These are phyloP conservation scores for Bucco capensis DNA, from an alignment of 2,113 vertebrate species.

Conservation along the genomic window DNA sequence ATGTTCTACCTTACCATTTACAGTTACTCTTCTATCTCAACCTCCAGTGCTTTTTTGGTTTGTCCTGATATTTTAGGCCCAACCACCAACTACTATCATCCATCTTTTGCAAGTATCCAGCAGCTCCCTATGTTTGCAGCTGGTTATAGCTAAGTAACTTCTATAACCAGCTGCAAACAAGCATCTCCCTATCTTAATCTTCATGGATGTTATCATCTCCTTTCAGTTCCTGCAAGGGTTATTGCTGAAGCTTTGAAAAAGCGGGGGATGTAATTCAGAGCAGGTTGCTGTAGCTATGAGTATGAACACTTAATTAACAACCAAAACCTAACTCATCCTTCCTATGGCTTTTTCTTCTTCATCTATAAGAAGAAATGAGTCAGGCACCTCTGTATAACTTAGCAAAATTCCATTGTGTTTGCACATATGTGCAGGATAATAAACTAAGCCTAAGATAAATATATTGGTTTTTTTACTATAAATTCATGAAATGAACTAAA, in stretches of 20 bases:
- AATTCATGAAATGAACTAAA: not conserved
- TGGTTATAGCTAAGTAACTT: too few species aligned
- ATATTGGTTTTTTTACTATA: not conserved
- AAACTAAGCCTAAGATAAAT: not conserved
- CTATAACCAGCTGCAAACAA: constrained; percentile 9
- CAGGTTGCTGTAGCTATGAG: not conserved
- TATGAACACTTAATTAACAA: not conserved
- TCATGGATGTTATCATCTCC: not conserved
- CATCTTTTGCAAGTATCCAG: not conserved
- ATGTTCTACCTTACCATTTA: constrained; percentile 2
- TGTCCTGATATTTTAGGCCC: not conserved
- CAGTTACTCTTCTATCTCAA: not conserved
- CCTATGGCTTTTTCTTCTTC: not conserved
- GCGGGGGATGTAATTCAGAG: not conserved
- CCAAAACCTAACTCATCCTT: not conserved
- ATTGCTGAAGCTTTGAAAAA: not conserved
- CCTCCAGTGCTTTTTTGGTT: not conserved
- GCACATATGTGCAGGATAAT: not conserved
- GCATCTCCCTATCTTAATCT: not conserved
- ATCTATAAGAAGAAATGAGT: not conserved
- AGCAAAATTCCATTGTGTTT: not conserved
- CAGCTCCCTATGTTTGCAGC: too few species aligned
- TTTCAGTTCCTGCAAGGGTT: not conserved
- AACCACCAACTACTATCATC: not conserved
- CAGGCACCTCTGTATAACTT: not conserved